Conservation (phyloP, 2,113 vertebrate genomes). For the Coptodon rendalli region DNA sequence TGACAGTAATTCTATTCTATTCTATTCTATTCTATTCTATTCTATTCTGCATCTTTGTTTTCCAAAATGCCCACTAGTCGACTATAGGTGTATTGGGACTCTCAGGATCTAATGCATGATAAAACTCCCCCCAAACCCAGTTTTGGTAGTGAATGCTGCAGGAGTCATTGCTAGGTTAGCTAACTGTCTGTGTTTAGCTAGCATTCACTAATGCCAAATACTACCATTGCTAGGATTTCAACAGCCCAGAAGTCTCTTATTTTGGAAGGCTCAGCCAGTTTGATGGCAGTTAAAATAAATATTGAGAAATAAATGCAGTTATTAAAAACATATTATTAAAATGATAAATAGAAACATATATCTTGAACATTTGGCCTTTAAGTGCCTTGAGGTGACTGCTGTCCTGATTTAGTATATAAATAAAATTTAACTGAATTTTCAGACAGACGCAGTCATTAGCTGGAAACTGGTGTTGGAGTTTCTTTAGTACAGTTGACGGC, state of each 20-base stretch:
- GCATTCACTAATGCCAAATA: neutral
- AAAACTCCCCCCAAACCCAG: neutral
- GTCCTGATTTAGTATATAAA: neutral
- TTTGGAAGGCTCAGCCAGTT: neutral
- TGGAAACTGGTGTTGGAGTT: neutral
- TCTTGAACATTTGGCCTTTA: neutral
- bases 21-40: too few species aligned
- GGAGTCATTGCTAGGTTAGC: neutral
- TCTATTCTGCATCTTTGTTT: neutral
- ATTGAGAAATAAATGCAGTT: neutral
- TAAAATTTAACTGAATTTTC: neutral
- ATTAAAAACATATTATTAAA: neutral
- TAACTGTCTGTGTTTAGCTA: neutral
- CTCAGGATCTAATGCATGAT: neutral
- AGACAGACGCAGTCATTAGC: neutral
- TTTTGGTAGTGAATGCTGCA: neutral
- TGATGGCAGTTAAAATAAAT: neutral
- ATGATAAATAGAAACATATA: rapidly evolving
- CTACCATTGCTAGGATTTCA: neutral
- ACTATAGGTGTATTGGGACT: neutral
- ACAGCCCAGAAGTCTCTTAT: neutral
- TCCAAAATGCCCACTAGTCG: neutral
- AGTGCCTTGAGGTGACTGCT: neutral
- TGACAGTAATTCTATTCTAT: neutral
- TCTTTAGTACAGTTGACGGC: neutral